Conservation (phyloP, 2,113 vertebrate species). For the Oryzias celebensis region DNA sequence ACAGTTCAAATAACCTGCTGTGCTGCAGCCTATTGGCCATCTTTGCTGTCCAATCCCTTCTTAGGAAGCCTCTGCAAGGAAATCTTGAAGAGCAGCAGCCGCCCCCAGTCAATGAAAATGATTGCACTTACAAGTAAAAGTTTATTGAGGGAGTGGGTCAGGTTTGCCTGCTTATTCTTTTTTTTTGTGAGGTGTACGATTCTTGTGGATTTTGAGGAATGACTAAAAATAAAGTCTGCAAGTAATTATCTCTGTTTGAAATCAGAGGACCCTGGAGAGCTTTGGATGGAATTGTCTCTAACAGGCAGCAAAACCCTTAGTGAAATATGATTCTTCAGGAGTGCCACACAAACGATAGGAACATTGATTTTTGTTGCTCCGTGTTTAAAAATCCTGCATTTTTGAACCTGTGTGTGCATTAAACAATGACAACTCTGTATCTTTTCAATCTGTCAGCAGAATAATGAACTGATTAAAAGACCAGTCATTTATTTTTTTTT, state of each 20-base stretch:
- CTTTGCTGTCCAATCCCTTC: slow-evolving; percentile 52
- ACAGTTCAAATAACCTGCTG: slow-evolving; percentile 75
- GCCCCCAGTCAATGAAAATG: slow-evolving; percentile 30
- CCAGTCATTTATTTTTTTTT: background rate
- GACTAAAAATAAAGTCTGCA: slow-evolving; percentile 64
- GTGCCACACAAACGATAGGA: slow-evolving; percentile 15
- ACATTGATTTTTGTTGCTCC: background rate
- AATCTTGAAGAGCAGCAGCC: slow-evolving; percentile 34
- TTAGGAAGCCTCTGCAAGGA: slow-evolving; percentile 29
- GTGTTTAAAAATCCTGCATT: background rate
- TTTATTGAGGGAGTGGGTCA: slow-evolving; percentile 17
- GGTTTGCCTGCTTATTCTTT: slow-evolving; percentile 55
- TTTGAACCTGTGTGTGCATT: slow-evolving; percentile 3
- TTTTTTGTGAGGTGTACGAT: slow-evolving; percentile 48
- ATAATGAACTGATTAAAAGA: no score
- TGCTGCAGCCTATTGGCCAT: slow-evolving; percentile 52
- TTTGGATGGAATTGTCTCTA: slow-evolving; percentile 63
- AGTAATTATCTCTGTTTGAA: slow-evolving; percentile 67
- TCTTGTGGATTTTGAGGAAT: slow-evolving; percentile 51
- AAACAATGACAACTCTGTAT: background rate
- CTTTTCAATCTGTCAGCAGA: no score
- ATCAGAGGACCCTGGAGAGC: slow-evolving; percentile 59
- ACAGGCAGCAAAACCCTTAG: slow-evolving; percentile 58
- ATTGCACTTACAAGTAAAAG: slow-evolving; percentile 40
- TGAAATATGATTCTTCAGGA: slow-evolving; percentile 29